phyloP scores from a whole-genome alignment of 2,113 vertebrate species.

The Falco punctatus region DNA sequence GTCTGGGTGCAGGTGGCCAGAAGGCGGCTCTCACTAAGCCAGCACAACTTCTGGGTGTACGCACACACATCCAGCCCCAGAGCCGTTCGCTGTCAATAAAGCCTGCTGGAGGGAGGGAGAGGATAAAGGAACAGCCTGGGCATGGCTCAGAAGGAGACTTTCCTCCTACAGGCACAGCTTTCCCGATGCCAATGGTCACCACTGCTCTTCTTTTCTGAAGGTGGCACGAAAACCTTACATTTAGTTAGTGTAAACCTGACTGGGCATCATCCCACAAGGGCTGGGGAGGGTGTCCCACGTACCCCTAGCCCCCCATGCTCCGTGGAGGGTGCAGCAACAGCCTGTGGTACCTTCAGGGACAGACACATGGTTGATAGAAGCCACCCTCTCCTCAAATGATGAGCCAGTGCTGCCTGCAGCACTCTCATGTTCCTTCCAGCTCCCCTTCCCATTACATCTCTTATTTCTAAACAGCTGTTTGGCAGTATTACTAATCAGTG shows the following conservation, averaged over 20 bases:
- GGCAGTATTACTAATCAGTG: slow-evolving; percentile 31
- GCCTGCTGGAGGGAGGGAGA: background rate
- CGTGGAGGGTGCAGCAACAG: background rate
- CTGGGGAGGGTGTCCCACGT: background rate
- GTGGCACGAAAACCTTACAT: background rate
- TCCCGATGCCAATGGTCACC: background rate
- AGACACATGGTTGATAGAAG: background rate
- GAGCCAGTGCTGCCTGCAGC: background rate
- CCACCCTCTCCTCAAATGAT: background rate
- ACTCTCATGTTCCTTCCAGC: background rate
- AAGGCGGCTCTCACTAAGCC: background rate
- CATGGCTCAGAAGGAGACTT: background rate
- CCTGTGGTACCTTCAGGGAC: background rate
- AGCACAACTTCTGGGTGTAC: background rate
- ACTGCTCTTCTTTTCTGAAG: background rate
- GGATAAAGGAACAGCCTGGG: background rate
- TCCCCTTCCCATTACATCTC: background rate
- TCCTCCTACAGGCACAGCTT: background rate
- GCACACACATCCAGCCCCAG: background rate
- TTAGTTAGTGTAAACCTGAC: background rate
- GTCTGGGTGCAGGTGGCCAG: background rate
- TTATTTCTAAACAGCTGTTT: slow-evolving; percentile 50
- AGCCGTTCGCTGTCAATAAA: background rate
- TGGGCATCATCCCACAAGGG: background rate
- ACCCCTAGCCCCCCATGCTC: background rate